Conservation (phyloP, 2,888 invertebrate genomes). For the Heteromurus nitidus region DNA sequence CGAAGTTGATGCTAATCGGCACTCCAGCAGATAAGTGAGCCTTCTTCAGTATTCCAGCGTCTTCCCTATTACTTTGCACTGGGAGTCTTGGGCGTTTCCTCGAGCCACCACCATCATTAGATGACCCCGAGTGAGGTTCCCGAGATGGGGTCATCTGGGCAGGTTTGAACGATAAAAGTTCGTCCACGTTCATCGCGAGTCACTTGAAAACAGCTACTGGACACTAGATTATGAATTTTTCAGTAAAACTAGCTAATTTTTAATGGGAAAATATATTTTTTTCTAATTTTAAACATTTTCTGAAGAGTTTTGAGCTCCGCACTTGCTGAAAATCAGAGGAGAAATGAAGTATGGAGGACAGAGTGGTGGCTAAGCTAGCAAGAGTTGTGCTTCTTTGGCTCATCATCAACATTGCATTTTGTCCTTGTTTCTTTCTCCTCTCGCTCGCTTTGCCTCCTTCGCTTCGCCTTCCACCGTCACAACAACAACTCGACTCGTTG, state of each 20-base stretch:
- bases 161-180: slow-evolving; percentile 66
- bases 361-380: slow-evolving; percentile 13
- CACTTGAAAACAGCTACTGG: background rate
- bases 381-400: slow-evolving; percentile 9
- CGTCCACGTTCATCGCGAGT: slow-evolving; percentile 67
- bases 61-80: slow-evolving; percentile 42
- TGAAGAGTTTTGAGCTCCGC: slow-evolving; percentile 37
- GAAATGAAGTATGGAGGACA: slow-evolving; percentile 59
- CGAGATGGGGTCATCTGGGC: slow-evolving; percentile 61
- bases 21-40: slow-evolving; percentile 47
- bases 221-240: slow-evolving; percentile 15
- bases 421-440: background rate
- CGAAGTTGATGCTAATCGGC: slow-evolving; percentile 29
- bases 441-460: no score
- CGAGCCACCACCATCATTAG: slow-evolving; percentile 45
- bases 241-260: slow-evolving; percentile 43
- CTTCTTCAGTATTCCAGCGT: slow-evolving; percentile 61
- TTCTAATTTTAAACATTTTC: slow-evolving; percentile 53
- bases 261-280: slow-evolving; percentile 15
- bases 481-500: no score
- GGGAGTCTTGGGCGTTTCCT: slow-evolving; percentile 66
- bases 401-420: slow-evolving; percentile 21
- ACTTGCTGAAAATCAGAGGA: slow-evolving; percentile 47
- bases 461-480: no score
- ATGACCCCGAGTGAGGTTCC: slow-evolving; percentile 44